Percentiles rank a stretch among this genome's conserved stretches.
phyloP scores from a whole-genome alignment of 2,888 invertebrate genomes.

The Heliconius aoede region DNA sequence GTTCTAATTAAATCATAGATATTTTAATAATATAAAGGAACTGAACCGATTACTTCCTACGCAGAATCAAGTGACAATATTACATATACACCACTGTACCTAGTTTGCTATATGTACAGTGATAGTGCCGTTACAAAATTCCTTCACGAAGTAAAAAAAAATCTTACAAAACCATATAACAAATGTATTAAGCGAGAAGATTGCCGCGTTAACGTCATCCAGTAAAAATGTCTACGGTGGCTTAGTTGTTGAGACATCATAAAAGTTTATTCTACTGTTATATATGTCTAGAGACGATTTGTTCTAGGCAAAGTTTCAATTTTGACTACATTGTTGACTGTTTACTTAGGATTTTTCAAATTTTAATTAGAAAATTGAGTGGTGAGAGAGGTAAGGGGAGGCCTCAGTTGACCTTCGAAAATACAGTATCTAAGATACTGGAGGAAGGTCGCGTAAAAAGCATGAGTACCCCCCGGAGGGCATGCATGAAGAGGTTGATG shows the following conservation, averaged over 20 bases:
- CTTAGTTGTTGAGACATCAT: slow-evolving; percentile 55
- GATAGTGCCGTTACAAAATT: neutral
- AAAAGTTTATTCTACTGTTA: slow-evolving; percentile 62
- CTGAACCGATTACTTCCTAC: neutral
- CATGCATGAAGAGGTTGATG: no score
- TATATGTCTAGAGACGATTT: slow-evolving; percentile 60
- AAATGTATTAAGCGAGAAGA: slow-evolving; percentile 9
- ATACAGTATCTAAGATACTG: no score
- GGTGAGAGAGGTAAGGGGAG: no score
- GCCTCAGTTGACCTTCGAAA: no score
- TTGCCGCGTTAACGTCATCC: slow-evolving; percentile 13
- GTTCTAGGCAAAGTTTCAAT: slow-evolving; percentile 54
- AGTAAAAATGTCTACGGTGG: slow-evolving; percentile 27
- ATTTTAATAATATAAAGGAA: neutral
- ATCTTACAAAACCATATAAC: slow-evolving; percentile 5
- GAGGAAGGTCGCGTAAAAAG: no score
- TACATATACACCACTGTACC: no score
- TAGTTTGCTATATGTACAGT: neutral
- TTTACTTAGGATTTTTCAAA: neutral
- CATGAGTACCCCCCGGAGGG: no score
- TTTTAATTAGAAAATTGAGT: no score
- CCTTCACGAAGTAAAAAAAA: neutral
- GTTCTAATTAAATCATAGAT: neutral
- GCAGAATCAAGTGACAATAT: neutral
- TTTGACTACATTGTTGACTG: slow-evolving; percentile 60